Evolutionary conservation across 2,797 vertebrate species (phyloP), one percentile per base, ranked within the genome.

Genomic region (Darevskia mixta): DNA sequence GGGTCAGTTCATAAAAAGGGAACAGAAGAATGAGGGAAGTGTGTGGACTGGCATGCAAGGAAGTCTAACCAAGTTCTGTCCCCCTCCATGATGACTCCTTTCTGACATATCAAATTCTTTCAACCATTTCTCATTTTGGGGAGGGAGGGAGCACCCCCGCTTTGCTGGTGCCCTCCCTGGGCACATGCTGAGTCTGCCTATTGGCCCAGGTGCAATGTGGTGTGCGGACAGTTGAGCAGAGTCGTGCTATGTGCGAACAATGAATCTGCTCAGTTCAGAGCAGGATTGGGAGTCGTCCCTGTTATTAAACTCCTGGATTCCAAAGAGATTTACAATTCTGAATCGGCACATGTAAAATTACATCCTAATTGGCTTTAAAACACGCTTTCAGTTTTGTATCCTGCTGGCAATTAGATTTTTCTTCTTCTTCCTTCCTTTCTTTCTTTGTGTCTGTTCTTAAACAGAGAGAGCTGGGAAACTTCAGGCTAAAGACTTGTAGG

Each of bases 401-500:
- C 0, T 11, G 3, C 67, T 76, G 87, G 72, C 88, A 78, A 91
- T 77, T 82, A 85, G 27, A 17, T 18, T 41, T 13, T 8, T 20
- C 5, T 1, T 1, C 27, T 1, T 1, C 5, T 1, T 11, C 20
- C 61, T 43, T 55, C 13, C 49, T 55, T 55, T 1, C 49, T 55
- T 55, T 55, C 49, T 55, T 55, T 55, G 49, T 55, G 13, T 15
- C 75, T 82, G 6, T 64, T 72, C 43, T 85, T 72, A 64, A 55
- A 78, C 8, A 38, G 23, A 58, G 49, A 38, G 32, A 78, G 55
- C 72, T 82, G 18, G 35, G 61, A n/a, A 49, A 45, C 75, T 69
- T 85, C 71, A 72, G 79, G 64, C 23, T 78, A 72, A 77, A 88
- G 85, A 64, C 25, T 9, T 25, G 25, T 77, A 72, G 61, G 38